Conservation (phyloP, 2,797 vertebrate species). For the Melanotaenia maccullochi region DNA sequence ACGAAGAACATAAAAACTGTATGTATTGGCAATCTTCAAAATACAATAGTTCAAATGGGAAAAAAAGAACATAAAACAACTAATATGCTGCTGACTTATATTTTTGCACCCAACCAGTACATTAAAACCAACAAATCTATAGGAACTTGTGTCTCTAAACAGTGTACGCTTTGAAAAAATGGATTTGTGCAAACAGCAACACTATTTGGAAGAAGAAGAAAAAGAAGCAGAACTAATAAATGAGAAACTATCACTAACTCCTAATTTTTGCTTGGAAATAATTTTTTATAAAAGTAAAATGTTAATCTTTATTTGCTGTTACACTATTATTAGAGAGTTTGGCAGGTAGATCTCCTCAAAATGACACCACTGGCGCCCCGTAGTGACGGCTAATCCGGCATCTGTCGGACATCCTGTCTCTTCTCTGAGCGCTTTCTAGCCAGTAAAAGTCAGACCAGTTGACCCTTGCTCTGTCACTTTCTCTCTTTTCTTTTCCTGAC, state of each 20-base stretch:
- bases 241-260: too few species aligned
- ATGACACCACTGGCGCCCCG: background rate
- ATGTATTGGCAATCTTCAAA: slow-evolving; percentile 8
- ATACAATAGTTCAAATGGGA: slow-evolving; percentile 1
- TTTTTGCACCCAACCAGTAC: background rate
- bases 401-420: too few species aligned
- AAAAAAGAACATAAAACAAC: background rate
- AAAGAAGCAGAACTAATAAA: too few species aligned
- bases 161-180: background rate
- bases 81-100: background rate
- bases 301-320: background rate
- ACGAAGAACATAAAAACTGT: background rate
- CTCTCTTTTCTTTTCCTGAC: too few species aligned
- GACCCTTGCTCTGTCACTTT: too few species aligned
- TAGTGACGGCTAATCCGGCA: too few species aligned
- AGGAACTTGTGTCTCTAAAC: background rate
- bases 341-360: background rate
- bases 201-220: background rate
- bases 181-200: background rate
- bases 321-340: background rate
- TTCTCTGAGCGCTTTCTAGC: too few species aligned
- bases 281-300: background rate
- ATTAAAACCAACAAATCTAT: background rate
- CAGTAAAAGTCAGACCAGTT: too few species aligned
- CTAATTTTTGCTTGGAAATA: too few species aligned